Conservation (phyloP, 1,140 invertebrate genomes). For the Spodoptera litura region DNA sequence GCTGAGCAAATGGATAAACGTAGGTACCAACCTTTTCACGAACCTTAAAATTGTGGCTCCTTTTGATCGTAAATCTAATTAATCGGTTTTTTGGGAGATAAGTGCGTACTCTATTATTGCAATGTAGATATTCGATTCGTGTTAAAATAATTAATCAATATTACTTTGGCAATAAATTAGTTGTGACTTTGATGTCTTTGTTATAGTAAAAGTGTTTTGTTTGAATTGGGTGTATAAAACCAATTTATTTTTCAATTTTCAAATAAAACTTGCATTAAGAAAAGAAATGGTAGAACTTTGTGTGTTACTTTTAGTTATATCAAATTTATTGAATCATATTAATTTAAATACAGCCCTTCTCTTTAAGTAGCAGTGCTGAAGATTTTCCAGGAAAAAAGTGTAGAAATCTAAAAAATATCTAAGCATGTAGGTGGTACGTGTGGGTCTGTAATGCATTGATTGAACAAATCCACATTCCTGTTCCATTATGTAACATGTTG, state of each 20-base stretch:
- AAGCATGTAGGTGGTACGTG: neutral
- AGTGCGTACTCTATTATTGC: neutral
- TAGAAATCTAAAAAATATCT: neutral
- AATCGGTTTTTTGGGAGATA: neutral
- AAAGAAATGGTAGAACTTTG: no score
- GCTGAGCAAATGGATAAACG: neutral
- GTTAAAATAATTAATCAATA: no score
- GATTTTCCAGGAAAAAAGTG: no score
- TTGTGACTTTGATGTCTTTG: no score
- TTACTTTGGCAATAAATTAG: no score
- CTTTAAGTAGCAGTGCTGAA: no score
- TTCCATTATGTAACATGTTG: neutral
- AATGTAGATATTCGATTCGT: neutral
- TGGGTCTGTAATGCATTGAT: no score
- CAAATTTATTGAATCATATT: no score
- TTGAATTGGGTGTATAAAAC: no score
- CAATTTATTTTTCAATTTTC: neutral
- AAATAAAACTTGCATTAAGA: neutral
- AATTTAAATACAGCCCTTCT: no score
- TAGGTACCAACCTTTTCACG: neutral
- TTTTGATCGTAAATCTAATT: neutral
- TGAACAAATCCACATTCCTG: neutral
- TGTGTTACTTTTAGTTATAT: no score
- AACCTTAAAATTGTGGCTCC: neutral
- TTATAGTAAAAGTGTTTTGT: no score